phyloP scores from a whole-genome alignment of 2,113 vertebrate genomes.

The Camelus dromedarius region DNA sequence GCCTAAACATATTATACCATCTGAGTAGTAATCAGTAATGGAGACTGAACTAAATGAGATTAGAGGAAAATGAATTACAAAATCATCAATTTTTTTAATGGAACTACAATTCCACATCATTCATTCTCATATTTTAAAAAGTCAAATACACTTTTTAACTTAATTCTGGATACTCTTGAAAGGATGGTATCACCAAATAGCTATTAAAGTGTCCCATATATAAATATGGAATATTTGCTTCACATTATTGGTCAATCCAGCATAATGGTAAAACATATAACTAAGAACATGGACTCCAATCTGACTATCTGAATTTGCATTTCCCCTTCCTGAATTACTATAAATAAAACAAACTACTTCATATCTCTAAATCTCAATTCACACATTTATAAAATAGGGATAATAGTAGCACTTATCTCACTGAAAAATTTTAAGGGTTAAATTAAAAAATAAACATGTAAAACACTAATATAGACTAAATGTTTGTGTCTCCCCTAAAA shows the following conservation, averaged over 20 bases:
- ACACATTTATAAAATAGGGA: no score
- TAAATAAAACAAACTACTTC: neutral
- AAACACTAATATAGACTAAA: neutral
- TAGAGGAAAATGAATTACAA: neutral
- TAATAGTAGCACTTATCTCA: no score
- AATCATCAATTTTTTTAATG: neutral
- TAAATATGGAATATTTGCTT: neutral
- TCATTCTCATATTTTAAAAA: neutral
- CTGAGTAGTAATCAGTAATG: neutral
- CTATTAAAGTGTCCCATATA: neutral
- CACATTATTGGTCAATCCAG: neutral
- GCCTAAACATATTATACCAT: neutral
- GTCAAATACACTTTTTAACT: neutral
- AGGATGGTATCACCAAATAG: neutral
- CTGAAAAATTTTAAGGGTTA: neutral
- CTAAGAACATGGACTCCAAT: neutral
- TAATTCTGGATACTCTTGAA: neutral
- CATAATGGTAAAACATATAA: neutral
- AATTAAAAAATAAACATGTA: neutral
- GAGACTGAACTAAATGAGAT: neutral
- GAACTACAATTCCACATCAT: neutral
- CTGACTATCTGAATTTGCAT: neutral
- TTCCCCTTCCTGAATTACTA: neutral
- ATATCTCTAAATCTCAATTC: neutral
- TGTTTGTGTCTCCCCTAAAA: neutral